phyloP scores from a whole-genome alignment of 53 echinoderm and acorn worm genomes.

The Actinopyga echinites region DNA sequence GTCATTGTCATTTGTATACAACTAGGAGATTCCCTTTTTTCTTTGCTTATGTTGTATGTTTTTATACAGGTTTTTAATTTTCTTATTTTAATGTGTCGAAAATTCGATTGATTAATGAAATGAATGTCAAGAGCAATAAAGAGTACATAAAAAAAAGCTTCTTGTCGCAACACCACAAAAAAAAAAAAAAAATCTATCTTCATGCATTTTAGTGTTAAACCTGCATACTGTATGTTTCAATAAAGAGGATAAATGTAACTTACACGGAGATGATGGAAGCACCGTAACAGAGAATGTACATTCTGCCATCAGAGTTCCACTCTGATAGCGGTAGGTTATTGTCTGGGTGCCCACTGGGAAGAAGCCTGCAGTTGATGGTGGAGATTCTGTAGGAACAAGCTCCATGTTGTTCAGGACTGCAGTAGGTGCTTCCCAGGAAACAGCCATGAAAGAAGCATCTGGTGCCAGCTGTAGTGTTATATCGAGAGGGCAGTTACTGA shows the following conservation, averaged over 20 bases:
- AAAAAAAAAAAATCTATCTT: too few relatives aligned
- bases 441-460: background rate
- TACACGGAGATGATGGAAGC: background rate
- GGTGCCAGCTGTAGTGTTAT: background rate
- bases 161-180: too few relatives aligned
- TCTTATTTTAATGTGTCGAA: too few relatives aligned
- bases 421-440: background rate
- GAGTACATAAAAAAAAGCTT: too few relatives aligned
- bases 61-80: too few relatives aligned
- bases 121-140: too few relatives aligned
- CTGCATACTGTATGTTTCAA: too few relatives aligned
- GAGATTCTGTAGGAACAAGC: background rate
- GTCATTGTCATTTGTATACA: too few relatives aligned
- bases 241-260: background rate
- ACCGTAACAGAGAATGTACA: background rate
- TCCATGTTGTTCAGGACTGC: background rate
- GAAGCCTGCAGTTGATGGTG: background rate
- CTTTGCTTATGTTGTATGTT: too few relatives aligned
- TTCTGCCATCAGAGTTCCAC: background rate
- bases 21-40: too few relatives aligned
- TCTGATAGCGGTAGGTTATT: background rate
- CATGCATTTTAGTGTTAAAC: too few relatives aligned
- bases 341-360: background rate
- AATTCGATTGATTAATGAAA: too few relatives aligned
- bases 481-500: background rate